phyloP scores from a whole-genome alignment of 2,888 invertebrate genomes.

The Tipula unca region DNA sequence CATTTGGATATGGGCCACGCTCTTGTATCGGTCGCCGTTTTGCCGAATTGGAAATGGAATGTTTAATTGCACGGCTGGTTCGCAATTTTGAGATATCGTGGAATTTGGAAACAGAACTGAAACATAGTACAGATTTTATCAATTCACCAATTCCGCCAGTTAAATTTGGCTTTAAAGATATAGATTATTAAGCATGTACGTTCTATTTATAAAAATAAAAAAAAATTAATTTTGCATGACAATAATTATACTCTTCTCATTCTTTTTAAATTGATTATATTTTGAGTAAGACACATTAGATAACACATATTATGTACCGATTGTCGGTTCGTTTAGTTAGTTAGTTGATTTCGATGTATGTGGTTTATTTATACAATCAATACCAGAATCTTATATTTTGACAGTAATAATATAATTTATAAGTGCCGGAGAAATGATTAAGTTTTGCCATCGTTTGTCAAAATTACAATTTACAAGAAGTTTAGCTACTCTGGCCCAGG shows the following conservation, averaged over 20 bases:
- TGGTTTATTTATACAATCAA: background rate
- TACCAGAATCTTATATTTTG: background rate
- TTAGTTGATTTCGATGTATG: background rate
- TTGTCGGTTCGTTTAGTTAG: conserved; percentile 27
- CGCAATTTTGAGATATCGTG: background rate
- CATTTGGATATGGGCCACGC: conserved; percentile 37
- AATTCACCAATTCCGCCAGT: background rate
- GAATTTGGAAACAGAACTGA: background rate
- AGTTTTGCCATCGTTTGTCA: background rate
- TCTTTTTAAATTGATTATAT: background rate
- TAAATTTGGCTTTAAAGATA: background rate
- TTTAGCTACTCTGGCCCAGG: conserved; percentile 39
- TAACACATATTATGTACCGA: background rate
- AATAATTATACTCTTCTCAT: background rate
- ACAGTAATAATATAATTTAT: background rate
- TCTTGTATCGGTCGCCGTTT: conserved; percentile 62
- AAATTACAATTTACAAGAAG: background rate
- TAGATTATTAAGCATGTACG: conserved; percentile 1
- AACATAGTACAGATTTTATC: background rate
- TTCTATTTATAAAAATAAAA: too few relatives aligned
- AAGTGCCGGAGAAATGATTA: background rate
- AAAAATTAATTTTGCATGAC: too few relatives aligned
- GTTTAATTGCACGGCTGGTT: conserved; percentile 38
- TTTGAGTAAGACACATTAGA: background rate
- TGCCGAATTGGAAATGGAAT: conserved; percentile 61